Evolutionary conservation across 2,797 vertebrate species (phyloP), one percentile per base, ranked within the genome.

Genomic region (Danio kyathit): DNA sequence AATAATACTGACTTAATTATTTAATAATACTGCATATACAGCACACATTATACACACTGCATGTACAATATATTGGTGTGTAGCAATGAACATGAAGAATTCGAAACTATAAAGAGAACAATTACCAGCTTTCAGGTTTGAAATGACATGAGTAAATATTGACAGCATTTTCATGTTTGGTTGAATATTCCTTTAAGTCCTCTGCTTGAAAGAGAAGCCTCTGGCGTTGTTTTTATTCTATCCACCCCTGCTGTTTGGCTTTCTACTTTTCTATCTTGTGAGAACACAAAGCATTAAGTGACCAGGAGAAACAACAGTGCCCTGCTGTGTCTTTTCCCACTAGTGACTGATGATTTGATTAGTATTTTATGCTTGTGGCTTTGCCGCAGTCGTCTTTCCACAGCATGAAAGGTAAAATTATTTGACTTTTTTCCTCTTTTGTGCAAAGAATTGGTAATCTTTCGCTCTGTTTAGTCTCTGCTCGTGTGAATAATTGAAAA

Each of bases 401-500:
- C 44, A 61, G 65, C n/a, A 57, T 73, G 52, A 67, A 74, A 67
- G 6, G 38, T 52, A 54, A 56, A 73, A 59, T 66, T 61, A 73
- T 72, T 74, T 52, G 41, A 61, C 6, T 11, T 21, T 46, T 8
- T 78, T 17, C 14, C 40, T 16, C 19, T 10, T 5, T 13, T 6
- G 9, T 14, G 17, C 74, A 64, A 57, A 64, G 14, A 38, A 17
- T 21, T 54, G 49, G 46, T 54, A 52, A 79, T 66, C 41, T 74
- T 57, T 60, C 38, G 40, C 72, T 79, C 70, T 74, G 60, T 65
- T 74, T 57, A 49, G 48, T 64, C 44, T 41, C 59, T 77, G 12
- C 61, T 77, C 21, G 46, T 74, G 81, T 74, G 77, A 72, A 69
- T 81, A 75, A 85, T 71, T 81, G 79, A 61, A 83, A 81, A 81